Evolutionary conservation across 2,113 vertebrate genomes (phyloP).

Genomic region (Notarius quadriscutis): DNA sequence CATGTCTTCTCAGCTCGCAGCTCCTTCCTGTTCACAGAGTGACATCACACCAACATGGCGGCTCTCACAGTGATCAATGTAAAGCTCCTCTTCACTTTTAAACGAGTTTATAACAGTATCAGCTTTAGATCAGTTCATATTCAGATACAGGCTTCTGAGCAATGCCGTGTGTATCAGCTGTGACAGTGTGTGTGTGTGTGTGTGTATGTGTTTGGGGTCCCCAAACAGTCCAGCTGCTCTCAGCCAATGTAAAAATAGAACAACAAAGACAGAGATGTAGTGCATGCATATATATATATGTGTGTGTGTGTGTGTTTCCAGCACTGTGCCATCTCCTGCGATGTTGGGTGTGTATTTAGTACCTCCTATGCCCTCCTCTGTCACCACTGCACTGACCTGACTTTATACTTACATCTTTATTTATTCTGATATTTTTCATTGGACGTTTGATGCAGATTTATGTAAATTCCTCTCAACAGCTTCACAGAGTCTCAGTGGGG

Average conservation of each 20-base stretch:
- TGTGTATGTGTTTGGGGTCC: background rate
- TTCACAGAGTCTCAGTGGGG: background rate
- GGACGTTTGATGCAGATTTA: background rate
- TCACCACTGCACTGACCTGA: background rate
- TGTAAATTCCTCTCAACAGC: background rate
- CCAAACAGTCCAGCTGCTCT: background rate
- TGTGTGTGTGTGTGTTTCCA: constrained; percentile 36
- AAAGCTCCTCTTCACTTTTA: no score
- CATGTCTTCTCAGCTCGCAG: no score
- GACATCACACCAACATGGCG: no score
- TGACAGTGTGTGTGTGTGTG: background rate
- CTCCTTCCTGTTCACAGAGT: no score
- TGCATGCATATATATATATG: background rate
- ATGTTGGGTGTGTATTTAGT: constrained; percentile 10
- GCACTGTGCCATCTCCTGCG: background rate
- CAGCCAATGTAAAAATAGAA: background rate
- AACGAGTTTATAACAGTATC: no score
- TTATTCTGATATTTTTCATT: background rate
- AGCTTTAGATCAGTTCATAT: no score
- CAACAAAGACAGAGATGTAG: background rate
- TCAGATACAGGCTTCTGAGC: background rate
- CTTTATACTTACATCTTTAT: background rate
- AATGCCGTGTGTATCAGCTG: background rate
- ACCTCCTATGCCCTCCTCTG: background rate
- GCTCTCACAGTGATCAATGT: no score